Percentiles rank a stretch among this genome's conserved stretches.
phyloP scores from a whole-genome alignment of 2,888 invertebrate genomes.

The Brenthis daphne region DNA sequence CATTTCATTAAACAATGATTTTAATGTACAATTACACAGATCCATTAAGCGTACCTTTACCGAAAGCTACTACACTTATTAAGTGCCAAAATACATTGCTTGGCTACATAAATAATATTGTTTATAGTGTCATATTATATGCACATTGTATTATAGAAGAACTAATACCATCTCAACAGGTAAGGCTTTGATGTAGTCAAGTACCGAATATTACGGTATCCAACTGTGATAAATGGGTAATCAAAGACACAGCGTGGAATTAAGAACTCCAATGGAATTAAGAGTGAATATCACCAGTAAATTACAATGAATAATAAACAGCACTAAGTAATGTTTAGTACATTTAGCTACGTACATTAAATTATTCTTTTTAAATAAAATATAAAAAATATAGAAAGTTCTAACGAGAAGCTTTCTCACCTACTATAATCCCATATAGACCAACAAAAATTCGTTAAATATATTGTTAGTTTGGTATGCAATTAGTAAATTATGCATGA shows the following conservation, averaged over 20 bases:
- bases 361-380: not conserved
- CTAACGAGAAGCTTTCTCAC: too few relatives aligned
- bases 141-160: not conserved
- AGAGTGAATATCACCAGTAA: slow-evolving; percentile 40
- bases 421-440: too few relatives aligned
- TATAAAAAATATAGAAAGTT: not conserved
- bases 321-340: not conserved
- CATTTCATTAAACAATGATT: slow-evolving; percentile 55
- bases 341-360: not conserved
- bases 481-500: too few relatives aligned
- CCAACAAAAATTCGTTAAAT: too few relatives aligned
- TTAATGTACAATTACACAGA: slow-evolving; percentile 59
- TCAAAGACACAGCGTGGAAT: slow-evolving; percentile 53
- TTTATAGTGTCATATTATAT: not conserved
- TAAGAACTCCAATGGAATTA: slow-evolving; percentile 46
- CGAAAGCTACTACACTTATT: not conserved
- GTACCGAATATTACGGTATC: slow-evolving; percentile 43
- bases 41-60: slow-evolving; percentile 48
- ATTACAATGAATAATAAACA: slow-evolving; percentile 25
- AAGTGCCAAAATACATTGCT: not conserved
- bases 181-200: not conserved
- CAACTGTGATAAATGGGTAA: slow-evolving; percentile 50
- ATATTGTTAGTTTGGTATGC: too few relatives aligned
- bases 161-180: not conserved
- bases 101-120: not conserved